Evolutionary conservation across 2,888 invertebrate species (phyloP).

Genomic region (Carpatolechia fugitivella): DNA sequence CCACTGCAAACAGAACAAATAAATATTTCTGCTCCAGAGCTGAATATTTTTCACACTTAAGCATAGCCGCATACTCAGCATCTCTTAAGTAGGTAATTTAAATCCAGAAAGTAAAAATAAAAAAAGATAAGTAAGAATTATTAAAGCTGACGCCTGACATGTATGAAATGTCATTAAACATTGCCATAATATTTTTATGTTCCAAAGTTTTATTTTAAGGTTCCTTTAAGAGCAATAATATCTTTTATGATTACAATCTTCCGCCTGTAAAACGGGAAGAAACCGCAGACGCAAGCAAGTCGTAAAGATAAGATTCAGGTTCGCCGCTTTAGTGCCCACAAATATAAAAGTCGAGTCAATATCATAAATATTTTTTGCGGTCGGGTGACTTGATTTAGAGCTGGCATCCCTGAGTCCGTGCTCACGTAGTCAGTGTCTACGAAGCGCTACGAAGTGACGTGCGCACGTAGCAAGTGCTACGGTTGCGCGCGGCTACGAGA

Average conservation of each 20-base stretch:
- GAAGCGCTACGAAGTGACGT: constrained; percentile 37
- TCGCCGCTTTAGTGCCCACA: constrained; percentile 7
- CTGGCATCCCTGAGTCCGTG: constrained; percentile 46
- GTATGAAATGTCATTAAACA: background rate
- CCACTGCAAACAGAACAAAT: too few relatives aligned
- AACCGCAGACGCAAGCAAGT: constrained; percentile 1
- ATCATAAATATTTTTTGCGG: constrained; percentile 26
- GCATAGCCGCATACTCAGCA: too few relatives aligned
- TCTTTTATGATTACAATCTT: background rate
- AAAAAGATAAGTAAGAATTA: too few relatives aligned
- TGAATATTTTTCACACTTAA: too few relatives aligned
- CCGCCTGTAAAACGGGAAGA: background rate
- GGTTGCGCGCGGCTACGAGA: constrained; percentile 27
- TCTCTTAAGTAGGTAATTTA: too few relatives aligned
- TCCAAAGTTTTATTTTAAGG: background rate
- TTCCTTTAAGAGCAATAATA: background rate
- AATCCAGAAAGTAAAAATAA: too few relatives aligned
- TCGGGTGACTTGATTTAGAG: constrained; percentile 44
- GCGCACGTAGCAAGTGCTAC: constrained; percentile 45
- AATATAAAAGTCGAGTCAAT: constrained; percentile 17
- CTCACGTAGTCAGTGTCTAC: constrained; percentile 40
- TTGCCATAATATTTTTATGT: background rate
- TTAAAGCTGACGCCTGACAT: too few relatives aligned
- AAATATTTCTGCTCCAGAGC: too few relatives aligned
- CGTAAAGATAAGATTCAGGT: constrained; percentile 10